Percentiles rank a stretch among this genome's conserved stretches.
These are phyloP conservation scores for Oncopeltus fasciatus DNA, from an alignment of 1,140 invertebrate species.

Conservation along the genomic window DNA sequence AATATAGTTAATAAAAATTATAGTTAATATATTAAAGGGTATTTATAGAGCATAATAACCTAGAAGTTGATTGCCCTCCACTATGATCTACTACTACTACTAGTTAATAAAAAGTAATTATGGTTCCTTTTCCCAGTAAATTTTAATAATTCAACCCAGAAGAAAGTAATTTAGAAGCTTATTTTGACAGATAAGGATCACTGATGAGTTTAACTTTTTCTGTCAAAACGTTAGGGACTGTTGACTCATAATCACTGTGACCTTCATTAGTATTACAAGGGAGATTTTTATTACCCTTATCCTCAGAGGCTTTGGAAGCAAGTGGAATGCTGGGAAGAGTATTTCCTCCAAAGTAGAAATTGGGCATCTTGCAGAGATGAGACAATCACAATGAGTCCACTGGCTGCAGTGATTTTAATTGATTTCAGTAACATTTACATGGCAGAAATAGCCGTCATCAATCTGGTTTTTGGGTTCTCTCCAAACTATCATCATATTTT, in stretches of 20 bases:
- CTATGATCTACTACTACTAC: no score
- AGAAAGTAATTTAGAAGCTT: background rate
- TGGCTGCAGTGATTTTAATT: background rate
- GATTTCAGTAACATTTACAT: slow-evolving; percentile 2
- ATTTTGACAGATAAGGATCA: background rate
- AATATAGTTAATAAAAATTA: no score
- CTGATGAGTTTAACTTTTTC: background rate
- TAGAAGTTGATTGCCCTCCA: no score
- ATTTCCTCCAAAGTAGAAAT: background rate
- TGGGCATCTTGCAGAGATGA: no score
- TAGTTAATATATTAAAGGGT: no score
- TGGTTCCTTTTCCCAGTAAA: background rate
- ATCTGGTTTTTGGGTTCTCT: slow-evolving; percentile 16
- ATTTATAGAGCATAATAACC: no score
- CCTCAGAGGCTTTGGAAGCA: background rate
- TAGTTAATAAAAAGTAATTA: background rate
- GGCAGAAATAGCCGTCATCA: slow-evolving; percentile 14
- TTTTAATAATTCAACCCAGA: background rate
- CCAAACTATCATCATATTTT: slow-evolving; percentile 13
- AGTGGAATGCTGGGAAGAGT: background rate
- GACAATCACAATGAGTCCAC: no score
- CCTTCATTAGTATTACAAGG: background rate
- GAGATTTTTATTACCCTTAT: background rate
- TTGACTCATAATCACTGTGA: background rate
- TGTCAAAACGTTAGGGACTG: background rate